These are phyloP conservation scores for Chelonus formosanus DNA, from an alignment of 2,888 invertebrate genomes.

Conservation along the genomic window DNA sequence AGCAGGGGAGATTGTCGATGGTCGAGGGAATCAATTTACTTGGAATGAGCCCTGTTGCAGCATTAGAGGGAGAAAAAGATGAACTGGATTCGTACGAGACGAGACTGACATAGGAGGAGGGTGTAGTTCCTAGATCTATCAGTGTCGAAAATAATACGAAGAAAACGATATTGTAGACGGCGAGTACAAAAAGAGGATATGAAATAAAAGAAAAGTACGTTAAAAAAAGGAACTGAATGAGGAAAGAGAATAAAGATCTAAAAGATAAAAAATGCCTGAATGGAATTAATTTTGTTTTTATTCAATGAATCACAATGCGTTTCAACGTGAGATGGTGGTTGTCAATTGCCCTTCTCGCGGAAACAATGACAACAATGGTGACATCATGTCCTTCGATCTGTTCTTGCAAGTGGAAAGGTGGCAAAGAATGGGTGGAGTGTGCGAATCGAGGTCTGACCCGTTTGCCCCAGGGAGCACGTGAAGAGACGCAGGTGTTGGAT, in stretches of 20 bases:
- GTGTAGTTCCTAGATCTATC: constrained; percentile 37
- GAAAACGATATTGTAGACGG: neutral
- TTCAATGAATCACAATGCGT: constrained; percentile 44
- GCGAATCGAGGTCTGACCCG: constrained; percentile 78
- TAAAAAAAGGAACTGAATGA: constrained; percentile 2
- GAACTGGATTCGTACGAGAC: constrained; percentile 33
- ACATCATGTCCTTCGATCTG: constrained; percentile 78
- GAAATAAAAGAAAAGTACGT: constrained; percentile 2
- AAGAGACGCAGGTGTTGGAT: constrained; percentile 87
- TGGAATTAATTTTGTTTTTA: constrained; percentile 26
- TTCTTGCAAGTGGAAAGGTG: constrained; percentile 91
- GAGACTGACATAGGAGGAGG: constrained; percentile 28
- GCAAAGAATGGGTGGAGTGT: constrained; percentile 91
- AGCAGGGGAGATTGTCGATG: constrained; percentile 30
- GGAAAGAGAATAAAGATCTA: neutral
- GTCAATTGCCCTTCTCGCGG: constrained; percentile 45
- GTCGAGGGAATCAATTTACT: constrained; percentile 35
- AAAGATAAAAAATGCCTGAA: constrained; percentile 21
- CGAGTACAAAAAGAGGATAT: neutral
- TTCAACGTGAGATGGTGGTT: constrained; percentile 48
- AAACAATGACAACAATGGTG: constrained; percentile 40
- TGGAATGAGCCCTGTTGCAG: constrained; percentile 23
- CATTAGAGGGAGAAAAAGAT: constrained; percentile 32
- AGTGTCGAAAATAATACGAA: constrained; percentile 25
- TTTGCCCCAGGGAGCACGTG: constrained; percentile 82